phyloP scores from a whole-genome alignment of 2,113 vertebrate species.

The Thryonomys swinderianus region DNA sequence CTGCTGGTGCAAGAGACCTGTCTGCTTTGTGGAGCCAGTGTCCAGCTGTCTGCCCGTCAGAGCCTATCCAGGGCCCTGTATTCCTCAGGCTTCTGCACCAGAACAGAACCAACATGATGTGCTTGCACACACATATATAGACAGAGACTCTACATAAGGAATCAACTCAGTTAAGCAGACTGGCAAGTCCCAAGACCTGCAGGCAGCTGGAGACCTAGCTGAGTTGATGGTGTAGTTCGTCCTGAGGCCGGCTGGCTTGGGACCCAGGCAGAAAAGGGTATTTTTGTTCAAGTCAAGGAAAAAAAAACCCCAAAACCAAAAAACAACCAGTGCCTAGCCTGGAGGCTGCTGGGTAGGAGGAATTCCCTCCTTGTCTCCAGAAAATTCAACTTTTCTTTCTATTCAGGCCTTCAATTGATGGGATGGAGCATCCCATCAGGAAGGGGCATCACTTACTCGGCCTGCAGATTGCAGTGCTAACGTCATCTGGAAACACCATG shows the following conservation, averaged over 20 bases:
- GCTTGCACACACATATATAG: neutral
- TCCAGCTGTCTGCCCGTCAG: neutral
- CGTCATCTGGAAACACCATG: too few species aligned
- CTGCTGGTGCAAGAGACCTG: neutral
- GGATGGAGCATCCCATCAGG: neutral
- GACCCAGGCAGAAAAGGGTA: neutral
- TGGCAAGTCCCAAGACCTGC: neutral
- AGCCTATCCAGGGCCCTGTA: neutral
- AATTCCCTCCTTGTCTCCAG: neutral
- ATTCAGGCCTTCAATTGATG: neutral
- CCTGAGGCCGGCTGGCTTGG: neutral
- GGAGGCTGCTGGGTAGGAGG: neutral
- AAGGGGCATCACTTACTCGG: too few species aligned
- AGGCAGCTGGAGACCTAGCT: neutral
- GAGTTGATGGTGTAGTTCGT: too few species aligned
- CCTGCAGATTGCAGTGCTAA: neutral
- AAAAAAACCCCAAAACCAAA: neutral
- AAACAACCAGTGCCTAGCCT: neutral
- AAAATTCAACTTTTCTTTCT: neutral
- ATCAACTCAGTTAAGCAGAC: neutral
- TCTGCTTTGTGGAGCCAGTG: neutral
- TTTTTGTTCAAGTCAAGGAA: neutral
- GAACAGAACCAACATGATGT: neutral
- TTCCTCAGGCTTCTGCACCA: neutral
- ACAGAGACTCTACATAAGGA: neutral